Evolutionary conservation across 2,797 vertebrate species (phyloP), one percentile per base, ranked within the genome.

Genomic region (Monodelphis domestica): DNA sequence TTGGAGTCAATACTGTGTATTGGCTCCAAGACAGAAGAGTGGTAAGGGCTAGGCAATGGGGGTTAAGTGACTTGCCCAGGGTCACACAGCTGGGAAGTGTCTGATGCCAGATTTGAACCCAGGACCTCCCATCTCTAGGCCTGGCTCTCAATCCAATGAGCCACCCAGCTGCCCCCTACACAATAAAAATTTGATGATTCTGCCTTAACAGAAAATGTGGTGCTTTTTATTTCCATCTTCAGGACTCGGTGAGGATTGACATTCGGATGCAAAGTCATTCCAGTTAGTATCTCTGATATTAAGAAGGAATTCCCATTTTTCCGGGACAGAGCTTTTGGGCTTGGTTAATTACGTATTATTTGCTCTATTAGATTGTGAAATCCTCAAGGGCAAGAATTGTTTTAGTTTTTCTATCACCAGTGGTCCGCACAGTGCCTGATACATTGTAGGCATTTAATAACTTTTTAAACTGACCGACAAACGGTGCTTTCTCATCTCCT

Each of bases 231-330:
- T 88, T 94, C 88, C 88, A 53, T 78, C 29, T 90, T 78, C 70
- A 78, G 26, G n/a, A 17, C 29, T 95, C 94, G 87, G 17, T 26
- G 55, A 88, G 53, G 14, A 9, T 7, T 89, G 70, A 24, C 50
- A 89, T 92, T 89, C 93, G n/a, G n/a, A n/a, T n/a, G n/a, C n/a
- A n/a, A n/a, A n/a, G 33, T n/a, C 87, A 93, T 92, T 95, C 94
- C 56, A 92, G 53, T 93, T 93, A 84, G 88, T 21, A 38, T 78
- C 70, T 78, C 38, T 78, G 70, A 38, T 78, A 45, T 45, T 78
- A 78, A 26, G n/a, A 78, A 78, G 38, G 10, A 10, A 78, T 78
- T 78, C 70, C 70, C 33, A 3, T 78, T 78, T 78, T 24, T 45
- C 38, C 21, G 78, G 70, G n/a, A 78, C 3, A 10, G 24, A 45